phyloP scores from a whole-genome alignment of 2,113 vertebrate genomes.

The Accipiter cooperii region DNA sequence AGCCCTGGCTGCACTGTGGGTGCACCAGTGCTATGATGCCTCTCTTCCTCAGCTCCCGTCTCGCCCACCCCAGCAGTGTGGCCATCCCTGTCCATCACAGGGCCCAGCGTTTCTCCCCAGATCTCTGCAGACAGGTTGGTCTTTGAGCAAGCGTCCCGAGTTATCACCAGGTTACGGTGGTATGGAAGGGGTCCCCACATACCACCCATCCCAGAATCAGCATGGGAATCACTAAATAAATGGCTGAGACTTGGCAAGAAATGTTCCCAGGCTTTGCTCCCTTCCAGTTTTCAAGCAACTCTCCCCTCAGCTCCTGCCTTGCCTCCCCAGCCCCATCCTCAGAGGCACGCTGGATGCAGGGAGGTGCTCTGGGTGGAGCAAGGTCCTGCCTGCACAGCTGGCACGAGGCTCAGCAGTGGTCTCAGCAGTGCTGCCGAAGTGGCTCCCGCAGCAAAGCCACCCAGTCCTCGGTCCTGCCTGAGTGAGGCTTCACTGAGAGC shows the following conservation, averaged over 20 bases:
- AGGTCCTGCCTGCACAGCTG: no score
- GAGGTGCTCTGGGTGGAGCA: no score
- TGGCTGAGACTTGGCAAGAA: neutral
- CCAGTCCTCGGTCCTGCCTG: neutral
- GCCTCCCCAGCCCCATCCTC: neutral
- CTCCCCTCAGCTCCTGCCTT: no score
- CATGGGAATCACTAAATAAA: fast-evolving
- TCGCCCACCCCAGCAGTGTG: fast-evolving
- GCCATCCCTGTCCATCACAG: fast-evolving
- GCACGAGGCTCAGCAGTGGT: fast-evolving
- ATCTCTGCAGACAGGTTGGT: neutral
- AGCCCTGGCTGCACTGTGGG: neutral
- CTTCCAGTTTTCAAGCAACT: neutral
- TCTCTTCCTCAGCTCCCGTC: neutral
- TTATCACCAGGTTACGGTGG: no score
- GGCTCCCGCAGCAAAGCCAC: neutral
- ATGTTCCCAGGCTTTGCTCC: neutral
- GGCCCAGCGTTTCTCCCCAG: neutral
- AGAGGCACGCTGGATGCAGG: fast-evolving
- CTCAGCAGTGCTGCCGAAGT: no score
- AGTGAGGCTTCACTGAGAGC: neutral
- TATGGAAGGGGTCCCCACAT: fast-evolving
- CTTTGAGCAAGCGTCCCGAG: fast-evolving
- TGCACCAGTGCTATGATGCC: fast-evolving
- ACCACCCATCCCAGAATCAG: fast-evolving